Evolutionary conservation across 2,797 vertebrate species (phyloP).

Genomic region (Protosalanx chinensis): DNA sequence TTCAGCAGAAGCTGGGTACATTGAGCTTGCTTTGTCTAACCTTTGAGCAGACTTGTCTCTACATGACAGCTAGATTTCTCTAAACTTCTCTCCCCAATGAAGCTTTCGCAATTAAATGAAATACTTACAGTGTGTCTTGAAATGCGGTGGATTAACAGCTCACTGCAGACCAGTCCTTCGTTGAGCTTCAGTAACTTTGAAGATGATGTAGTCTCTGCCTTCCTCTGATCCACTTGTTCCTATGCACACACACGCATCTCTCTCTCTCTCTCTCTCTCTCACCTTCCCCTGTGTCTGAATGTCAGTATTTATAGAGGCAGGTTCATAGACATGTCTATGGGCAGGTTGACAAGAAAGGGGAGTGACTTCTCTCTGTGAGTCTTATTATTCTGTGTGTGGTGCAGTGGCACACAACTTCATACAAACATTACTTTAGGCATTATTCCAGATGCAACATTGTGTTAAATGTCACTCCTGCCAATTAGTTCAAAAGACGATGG

Average conservation of each 20-base stretch:
- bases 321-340: too few species aligned
- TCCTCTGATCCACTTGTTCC: conserved; percentile 18
- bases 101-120: conserved; percentile 37
- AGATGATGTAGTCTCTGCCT: conserved; percentile 15
- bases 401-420: conserved; percentile 39
- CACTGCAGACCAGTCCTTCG: neutral
- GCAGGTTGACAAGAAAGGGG: conserved; percentile 37
- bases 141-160: neutral
- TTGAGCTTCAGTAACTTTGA: conserved; percentile 17
- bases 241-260: neutral
- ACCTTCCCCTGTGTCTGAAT: conserved; percentile 20
- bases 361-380: conserved; percentile 34
- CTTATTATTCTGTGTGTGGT: conserved; percentile 33
- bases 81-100: conserved; percentile 13
- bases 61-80: neutral
- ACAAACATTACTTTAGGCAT: conserved; percentile 11
- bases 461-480: neutral
- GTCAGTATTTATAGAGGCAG: conserved; percentile 41
- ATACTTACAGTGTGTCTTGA: conserved; percentile 46
- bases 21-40: conserved; percentile 17
- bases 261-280: conserved; percentile 23
- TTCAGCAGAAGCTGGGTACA: conserved; percentile 4
- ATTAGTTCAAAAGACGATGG: too few species aligned
- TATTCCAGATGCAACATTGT: neutral
- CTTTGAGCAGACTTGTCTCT: conserved; percentile 43